These are phyloP conservation scores for Cyclopterus lumpus DNA, from an alignment of 2,797 vertebrate genomes.

Conservation along the genomic window DNA sequence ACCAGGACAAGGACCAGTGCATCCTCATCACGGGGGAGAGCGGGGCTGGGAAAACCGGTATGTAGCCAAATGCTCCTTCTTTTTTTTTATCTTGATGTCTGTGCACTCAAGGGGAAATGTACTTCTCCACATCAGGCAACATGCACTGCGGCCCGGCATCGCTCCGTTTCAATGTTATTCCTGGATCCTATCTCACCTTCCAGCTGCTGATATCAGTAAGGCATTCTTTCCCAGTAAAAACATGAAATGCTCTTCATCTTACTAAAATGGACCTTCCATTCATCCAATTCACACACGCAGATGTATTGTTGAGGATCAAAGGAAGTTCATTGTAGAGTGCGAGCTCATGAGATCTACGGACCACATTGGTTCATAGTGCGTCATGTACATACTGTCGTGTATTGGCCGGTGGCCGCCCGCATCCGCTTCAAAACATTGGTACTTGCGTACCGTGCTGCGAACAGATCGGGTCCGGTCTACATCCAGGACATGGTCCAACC, in stretches of 20 bases:
- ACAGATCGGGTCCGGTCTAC: no score
- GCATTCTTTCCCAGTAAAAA: neutral
- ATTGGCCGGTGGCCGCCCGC: no score
- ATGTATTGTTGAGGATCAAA: neutral
- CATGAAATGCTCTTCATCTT: neutral
- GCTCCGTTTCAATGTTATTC: neutral
- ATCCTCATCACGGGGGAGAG: slow-evolving; percentile 99
- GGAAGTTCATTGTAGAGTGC: neutral
- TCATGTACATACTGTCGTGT: neutral
- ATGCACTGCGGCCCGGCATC: neutral
- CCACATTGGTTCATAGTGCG: neutral
- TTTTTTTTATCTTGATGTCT: neutral
- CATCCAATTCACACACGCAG: neutral
- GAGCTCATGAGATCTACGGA: neutral
- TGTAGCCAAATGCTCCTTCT: slow-evolving; percentile 16
- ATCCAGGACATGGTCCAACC: no score
- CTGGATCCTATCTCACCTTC: neutral
- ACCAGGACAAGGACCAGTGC: slow-evolving; percentile 99
- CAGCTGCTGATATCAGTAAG: neutral
- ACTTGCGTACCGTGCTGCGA: no score
- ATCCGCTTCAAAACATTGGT: no score
- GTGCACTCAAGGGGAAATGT: neutral
- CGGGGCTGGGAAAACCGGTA: slow-evolving; percentile 98
- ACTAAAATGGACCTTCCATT: neutral
- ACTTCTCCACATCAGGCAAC: neutral